Evolutionary conservation across 2,113 vertebrate genomes (phyloP).

Genomic region (Poecilia latipinna): DNA sequence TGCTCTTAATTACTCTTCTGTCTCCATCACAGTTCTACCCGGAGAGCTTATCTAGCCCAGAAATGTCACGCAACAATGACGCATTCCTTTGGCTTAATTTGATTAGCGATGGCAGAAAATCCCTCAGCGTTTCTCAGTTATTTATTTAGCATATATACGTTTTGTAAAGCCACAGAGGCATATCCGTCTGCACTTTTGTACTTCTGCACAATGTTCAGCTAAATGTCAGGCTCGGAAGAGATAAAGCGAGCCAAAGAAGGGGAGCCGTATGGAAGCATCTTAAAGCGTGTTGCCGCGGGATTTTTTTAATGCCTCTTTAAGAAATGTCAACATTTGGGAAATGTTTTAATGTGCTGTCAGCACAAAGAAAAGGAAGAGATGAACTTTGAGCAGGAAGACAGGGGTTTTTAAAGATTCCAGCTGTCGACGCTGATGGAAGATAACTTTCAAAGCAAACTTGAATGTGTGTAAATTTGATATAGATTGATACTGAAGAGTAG

Average conservation of each 20-base stretch:
- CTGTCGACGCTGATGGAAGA: slow-evolving; percentile 26
- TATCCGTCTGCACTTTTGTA: slow-evolving; percentile 22
- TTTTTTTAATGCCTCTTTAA: slow-evolving; percentile 62
- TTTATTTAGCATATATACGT: slow-evolving; percentile 63
- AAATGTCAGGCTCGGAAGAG: slow-evolving; percentile 67
- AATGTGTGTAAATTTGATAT: slow-evolving; percentile 10
- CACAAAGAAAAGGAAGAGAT: slow-evolving; percentile 38
- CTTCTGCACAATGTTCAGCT: slow-evolving; percentile 43
- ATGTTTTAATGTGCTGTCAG: slow-evolving; percentile 56
- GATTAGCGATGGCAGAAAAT: slow-evolving; percentile 73
- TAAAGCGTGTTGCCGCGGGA: slow-evolving; percentile 42
- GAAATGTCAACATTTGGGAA: slow-evolving; percentile 69
- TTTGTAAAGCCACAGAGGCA: slow-evolving; percentile 39
- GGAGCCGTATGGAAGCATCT: slow-evolving; percentile 27
- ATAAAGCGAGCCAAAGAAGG: slow-evolving; percentile 49
- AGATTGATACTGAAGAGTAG: not conserved
- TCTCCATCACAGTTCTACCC: slow-evolving; percentile 74
- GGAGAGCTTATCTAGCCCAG: slow-evolving; percentile 77
- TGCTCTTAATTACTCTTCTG: slow-evolving; percentile 75
- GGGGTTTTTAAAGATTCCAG: slow-evolving; percentile 26
- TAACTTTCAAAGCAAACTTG: slow-evolving; percentile 20
- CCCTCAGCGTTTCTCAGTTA: slow-evolving; percentile 55
- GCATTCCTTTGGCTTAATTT: slow-evolving; percentile 73
- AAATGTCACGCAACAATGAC: slow-evolving; percentile 78
- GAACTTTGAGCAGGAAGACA: slow-evolving; percentile 31